Evolutionary conservation across 92 coral and sea anemone species (phyloP), one percentile per base, ranked within the genome.

Genomic region (Metridium senile): DNA sequence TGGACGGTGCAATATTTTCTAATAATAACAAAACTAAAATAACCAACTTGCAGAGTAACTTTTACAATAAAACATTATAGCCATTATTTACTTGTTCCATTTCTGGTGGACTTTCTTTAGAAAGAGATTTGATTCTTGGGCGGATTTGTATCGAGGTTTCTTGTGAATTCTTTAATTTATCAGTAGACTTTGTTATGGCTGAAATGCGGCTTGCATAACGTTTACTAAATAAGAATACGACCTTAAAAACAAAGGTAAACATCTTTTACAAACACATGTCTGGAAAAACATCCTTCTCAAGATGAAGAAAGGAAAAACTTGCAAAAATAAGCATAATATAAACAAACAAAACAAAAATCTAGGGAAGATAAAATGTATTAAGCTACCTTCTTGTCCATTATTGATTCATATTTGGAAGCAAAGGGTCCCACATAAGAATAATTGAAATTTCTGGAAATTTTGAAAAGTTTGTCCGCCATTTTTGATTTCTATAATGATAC

Each of bases 121-220:
- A 77, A 26, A 91, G 92, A 29, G 92, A 91, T 77, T 91, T 88
- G 64, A 91, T 88, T 62, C 97, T 81, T 73, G 93, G 76, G 11
- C 78, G 77, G 8, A 58, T 54, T 45, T 71, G 82, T 2, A 75
- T 17, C 1, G 81, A 31, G 26, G 45, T 76, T 22, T 70, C 66
- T 27, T 23, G 79, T 25, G 56, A 26, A 28, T 65, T 28, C 52
- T 73, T 76, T 8, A 67, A 49, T 46, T 73, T 73, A 34, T n/a
- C 43, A 57, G 49, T 31, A 0, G 78, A n/a, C 35, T 31, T 66
- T 45, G 58, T 72, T 0, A 51, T 64, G 52, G 61, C 11, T 63
- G 83, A 21, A 26, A 72, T 59, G 26, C 76, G 83, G 27, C 81
- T 71, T 51, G 73, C 66, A 72, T 26, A 27, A 17, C 79, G 58